Conservation (phyloP, 2,888 invertebrate genomes). For the Hirtodrosophila trivittata region DNA sequence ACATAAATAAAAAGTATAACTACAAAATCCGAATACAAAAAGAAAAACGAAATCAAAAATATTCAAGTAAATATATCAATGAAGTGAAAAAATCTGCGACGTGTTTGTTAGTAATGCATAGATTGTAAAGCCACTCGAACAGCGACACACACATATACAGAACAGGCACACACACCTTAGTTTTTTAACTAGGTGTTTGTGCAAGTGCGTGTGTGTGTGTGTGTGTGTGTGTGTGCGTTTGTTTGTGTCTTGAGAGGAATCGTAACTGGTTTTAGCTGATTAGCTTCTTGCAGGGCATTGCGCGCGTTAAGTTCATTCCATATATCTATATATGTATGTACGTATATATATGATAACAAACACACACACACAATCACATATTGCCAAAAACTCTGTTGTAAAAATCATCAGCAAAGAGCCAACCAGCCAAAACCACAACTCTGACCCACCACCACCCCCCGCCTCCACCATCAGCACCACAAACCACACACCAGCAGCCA, state of each 20-base stretch:
- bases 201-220: background rate
- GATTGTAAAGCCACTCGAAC: slow-evolving; percentile 18
- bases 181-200: too few species aligned
- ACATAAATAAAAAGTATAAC: background rate
- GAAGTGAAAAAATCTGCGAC: slow-evolving; percentile 14
- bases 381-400: slow-evolving; percentile 48
- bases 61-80: background rate
- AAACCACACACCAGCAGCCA: slow-evolving; percentile 19
- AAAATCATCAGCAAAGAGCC: slow-evolving; percentile 58
- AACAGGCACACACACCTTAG: too few species aligned
- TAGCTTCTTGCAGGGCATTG: slow-evolving; percentile 53
- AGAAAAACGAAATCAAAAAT: slow-evolving; percentile 4
- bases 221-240: background rate
- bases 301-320: slow-evolving; percentile 66
- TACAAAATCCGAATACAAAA: slow-evolving; percentile 4
- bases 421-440: slow-evolving; percentile 14
- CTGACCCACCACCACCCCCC: slow-evolving; percentile 28
- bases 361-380: too few species aligned
- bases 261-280: slow-evolving; percentile 36
- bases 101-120: slow-evolving; percentile 21
- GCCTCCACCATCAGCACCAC: slow-evolving; percentile 9
- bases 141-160: slow-evolving; percentile 14
- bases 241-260: too few species aligned
- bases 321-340: slow-evolving; percentile 22
- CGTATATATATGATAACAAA: slow-evolving; percentile 26